A percentile compares a stretch with the other conserved stretches of the same genome.
Conservation (phyloP, 2,888 invertebrate genomes). For the Cephus rjabovi region DNA sequence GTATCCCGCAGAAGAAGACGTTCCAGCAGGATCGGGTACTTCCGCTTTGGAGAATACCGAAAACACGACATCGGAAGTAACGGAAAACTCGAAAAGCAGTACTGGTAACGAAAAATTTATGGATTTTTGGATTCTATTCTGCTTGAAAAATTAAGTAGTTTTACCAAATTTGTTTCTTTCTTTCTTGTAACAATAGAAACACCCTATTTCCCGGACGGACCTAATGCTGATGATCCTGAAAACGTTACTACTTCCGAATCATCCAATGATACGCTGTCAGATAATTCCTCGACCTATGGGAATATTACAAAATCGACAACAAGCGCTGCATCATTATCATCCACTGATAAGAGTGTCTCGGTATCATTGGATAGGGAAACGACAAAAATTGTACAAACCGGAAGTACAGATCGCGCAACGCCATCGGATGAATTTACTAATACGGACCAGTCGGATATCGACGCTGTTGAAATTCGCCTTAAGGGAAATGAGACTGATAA, state of each 20-base stretch:
- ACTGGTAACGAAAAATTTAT: not conserved
- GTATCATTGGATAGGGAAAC: not conserved
- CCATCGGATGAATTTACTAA: not conserved
- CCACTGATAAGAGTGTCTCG: conserved; percentile 2
- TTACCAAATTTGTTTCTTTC: not conserved
- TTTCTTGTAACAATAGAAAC: not conserved
- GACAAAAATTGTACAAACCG: not conserved
- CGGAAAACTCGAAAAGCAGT: not conserved
- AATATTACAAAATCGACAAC: conserved; percentile 1
- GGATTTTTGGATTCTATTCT: not conserved
- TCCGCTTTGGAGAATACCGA: not conserved
- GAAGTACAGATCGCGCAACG: not conserved
- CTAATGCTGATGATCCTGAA: not conserved
- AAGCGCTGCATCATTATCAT: not conserved
- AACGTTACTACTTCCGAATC: not conserved
- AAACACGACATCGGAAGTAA: not conserved
- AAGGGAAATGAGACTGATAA: conserved; percentile 28
- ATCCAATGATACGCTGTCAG: not conserved
- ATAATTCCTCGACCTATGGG: not conserved
- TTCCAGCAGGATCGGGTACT: not conserved
- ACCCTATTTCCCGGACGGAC: not conserved
- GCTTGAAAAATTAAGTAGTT: not conserved
- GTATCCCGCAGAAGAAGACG: not conserved
- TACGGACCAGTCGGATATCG: not conserved
- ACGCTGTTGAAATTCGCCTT: not conserved